These are phyloP conservation scores for Hylomyscus alleni DNA, from an alignment of 2,797 vertebrate genomes.

Conservation along the genomic window DNA sequence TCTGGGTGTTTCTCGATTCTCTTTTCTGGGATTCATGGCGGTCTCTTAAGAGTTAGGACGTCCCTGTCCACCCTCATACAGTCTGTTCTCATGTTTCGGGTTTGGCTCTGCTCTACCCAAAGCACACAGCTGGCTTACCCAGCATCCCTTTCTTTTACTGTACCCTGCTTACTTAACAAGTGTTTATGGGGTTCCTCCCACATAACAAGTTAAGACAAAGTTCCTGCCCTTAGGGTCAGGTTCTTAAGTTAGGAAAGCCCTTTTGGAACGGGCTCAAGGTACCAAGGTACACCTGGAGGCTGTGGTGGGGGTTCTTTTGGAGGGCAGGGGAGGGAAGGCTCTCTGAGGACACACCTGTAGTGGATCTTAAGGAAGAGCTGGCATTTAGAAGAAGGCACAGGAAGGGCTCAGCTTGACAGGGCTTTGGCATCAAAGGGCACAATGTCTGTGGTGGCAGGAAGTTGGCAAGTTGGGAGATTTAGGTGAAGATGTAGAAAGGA, in stretches of 20 bases:
- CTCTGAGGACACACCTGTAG: not conserved
- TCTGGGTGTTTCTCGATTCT: not conserved
- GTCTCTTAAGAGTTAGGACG: not conserved
- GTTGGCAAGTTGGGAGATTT: not conserved
- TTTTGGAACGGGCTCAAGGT: not conserved
- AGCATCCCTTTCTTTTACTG: not conserved
- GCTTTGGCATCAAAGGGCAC: not conserved
- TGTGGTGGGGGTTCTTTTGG: not conserved
- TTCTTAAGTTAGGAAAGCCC: not conserved
- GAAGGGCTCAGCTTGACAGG: not conserved
- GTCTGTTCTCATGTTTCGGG: not conserved
- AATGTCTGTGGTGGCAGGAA: not conserved
- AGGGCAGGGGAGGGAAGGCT: not conserved
- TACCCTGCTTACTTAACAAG: not conserved
- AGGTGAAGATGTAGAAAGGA: not conserved
- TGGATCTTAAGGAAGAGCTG: not conserved
- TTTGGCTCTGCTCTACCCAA: not conserved
- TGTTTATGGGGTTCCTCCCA: not conserved
- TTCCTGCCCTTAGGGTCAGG: not conserved
- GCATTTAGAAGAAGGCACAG: not conserved
- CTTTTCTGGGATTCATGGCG: not conserved
- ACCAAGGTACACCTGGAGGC: not conserved
- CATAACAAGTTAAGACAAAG: not conserved
- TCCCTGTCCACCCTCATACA: not conserved
- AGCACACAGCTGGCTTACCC: not conserved